A percentile compares a stretch with the other conserved stretches of the same genome.
phyloP scores from a whole-genome alignment of 2,888 invertebrate species.

The Philereme transversata region DNA sequence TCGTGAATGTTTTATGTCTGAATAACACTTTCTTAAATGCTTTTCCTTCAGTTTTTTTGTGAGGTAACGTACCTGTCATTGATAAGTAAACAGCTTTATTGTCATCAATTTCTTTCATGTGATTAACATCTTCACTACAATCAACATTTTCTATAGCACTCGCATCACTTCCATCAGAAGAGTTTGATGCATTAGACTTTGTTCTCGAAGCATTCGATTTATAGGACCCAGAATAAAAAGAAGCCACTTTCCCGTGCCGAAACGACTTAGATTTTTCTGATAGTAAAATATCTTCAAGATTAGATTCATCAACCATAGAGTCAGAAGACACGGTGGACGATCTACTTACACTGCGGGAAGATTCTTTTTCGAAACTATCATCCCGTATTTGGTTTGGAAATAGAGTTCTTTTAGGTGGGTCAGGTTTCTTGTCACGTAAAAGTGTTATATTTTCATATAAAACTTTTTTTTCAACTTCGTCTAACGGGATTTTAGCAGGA shows the following conservation, averaged over 20 bases:
- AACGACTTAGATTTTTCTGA: constrained; percentile 79
- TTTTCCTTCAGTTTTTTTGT: constrained; percentile 55
- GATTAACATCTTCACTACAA: constrained; percentile 60
- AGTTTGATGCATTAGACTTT: constrained; percentile 66
- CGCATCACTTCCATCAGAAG: constrained; percentile 67
- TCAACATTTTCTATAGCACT: constrained; percentile 79
- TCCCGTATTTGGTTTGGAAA: constrained; percentile 45
- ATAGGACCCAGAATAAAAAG: constrained; percentile 47
- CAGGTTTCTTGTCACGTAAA: constrained; percentile 55
- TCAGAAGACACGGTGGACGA: constrained; percentile 72
- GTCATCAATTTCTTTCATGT: constrained; percentile 50
- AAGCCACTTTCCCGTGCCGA: constrained; percentile 55
- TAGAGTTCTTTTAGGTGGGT: constrained; percentile 60
- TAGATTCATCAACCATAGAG: constrained; percentile 74
- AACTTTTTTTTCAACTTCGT: constrained; percentile 50
- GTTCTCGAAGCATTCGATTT: constrained; percentile 60
- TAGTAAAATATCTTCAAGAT: constrained; percentile 76
- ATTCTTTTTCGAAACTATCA: constrained; percentile 44
- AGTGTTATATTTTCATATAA: constrained; percentile 71
- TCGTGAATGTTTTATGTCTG: constrained; percentile 78
- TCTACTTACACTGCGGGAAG: constrained; percentile 57
- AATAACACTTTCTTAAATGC: constrained; percentile 72
- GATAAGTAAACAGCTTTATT: constrained; percentile 64
- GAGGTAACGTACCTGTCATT: constrained; percentile 75
- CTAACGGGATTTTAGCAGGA: constrained; percentile 52